phyloP scores from a whole-genome alignment of 1,140 invertebrate genomes.

The Rhopalosiphum maidis region DNA sequence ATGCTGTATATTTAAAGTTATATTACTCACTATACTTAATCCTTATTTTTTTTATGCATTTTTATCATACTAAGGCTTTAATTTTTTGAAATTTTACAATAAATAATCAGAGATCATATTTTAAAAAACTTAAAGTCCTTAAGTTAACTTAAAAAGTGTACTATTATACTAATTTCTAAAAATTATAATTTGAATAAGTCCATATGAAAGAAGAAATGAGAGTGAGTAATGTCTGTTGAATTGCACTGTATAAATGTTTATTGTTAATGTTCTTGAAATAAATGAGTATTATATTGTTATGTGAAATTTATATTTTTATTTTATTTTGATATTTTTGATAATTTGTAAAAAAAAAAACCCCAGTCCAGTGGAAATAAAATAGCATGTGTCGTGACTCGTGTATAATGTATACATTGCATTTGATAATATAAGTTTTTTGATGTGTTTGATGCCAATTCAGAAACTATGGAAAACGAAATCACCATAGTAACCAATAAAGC shows the following conservation, averaged over 20 bases:
- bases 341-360: neutral
- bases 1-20: neutral
- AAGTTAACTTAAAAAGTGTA: neutral
- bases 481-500: neutral
- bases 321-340: neutral
- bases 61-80: neutral
- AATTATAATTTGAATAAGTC: neutral
- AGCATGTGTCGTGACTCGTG: neutral
- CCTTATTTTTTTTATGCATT: neutral
- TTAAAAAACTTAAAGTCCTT: neutral
- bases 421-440: neutral
- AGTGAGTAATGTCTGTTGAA: accelerated
- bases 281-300: neutral
- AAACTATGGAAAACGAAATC: neutral
- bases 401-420: neutral
- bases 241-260: neutral
- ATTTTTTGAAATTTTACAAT: neutral
- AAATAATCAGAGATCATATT: neutral
- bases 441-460: neutral
- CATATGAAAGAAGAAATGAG: neutral
- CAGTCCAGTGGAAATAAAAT: no score
- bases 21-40: neutral
- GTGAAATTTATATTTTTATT: neutral
- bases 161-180: neutral
- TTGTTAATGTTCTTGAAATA: neutral